These are phyloP conservation scores for Artemia sp. DNA, from an alignment of 2,888 invertebrate genomes.

Conservation along the genomic window DNA sequence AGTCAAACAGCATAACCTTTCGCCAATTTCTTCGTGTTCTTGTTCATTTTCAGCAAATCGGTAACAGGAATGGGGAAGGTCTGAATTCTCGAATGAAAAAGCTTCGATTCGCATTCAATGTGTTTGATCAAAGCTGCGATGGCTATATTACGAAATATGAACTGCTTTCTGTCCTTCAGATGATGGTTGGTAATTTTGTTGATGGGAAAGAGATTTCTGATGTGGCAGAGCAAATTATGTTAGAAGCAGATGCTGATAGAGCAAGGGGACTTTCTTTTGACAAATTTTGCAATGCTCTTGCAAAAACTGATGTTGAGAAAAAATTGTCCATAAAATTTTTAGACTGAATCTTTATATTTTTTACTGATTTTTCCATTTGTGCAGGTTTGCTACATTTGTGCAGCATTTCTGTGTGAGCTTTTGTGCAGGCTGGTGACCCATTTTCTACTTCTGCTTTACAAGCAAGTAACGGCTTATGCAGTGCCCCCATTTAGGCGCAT, in stretches of 20 bases:
- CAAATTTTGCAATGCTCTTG: conserved; percentile 84
- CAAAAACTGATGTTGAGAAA: conserved; percentile 92
- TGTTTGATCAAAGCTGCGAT: conserved; percentile 97
- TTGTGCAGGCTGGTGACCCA: too few species aligned
- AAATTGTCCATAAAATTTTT: conserved; percentile 99
- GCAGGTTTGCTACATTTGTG: too few species aligned
- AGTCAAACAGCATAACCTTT: conserved; percentile 79
- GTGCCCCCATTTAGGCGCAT: too few species aligned
- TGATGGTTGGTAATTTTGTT: conserved; percentile 87
- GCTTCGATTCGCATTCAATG: conserved; percentile 91
- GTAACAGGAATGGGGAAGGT: conserved; percentile 70
- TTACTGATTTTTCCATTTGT: too few species aligned
- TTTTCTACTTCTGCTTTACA: too few species aligned
- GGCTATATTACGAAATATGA: conserved; percentile 90
- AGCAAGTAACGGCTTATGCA: too few species aligned
- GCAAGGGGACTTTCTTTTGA: conserved; percentile 94
- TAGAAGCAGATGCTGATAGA: conserved; percentile 89
- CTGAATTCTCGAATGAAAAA: conserved; percentile 87
- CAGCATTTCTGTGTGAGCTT: too few species aligned
- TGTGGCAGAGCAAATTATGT: conserved; percentile 93
- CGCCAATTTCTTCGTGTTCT: conserved; percentile 90
- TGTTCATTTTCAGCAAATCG: conserved; percentile 85
- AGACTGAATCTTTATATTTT: conserved; percentile 42
- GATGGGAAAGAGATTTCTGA: conserved; percentile 81
- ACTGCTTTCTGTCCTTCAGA: conserved; percentile 83